Evolutionary conservation across 2,113 vertebrate genomes (phyloP).

Genomic region (Tachycineta bicolor): DNA sequence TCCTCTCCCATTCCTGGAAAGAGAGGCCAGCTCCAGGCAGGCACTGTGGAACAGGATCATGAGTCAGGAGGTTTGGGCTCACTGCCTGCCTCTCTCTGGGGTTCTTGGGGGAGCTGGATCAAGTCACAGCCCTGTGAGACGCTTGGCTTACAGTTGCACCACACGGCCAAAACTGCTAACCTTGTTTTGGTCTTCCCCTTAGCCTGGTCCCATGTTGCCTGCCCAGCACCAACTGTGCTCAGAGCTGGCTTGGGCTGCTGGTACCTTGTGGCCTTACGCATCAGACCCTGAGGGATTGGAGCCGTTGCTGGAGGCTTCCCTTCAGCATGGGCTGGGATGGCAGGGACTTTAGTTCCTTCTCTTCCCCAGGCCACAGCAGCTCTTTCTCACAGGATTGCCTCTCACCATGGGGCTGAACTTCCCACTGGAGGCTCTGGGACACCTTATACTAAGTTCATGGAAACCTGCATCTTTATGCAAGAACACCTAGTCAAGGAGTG

Average conservation of each 20-base stretch:
- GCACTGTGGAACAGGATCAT: neutral
- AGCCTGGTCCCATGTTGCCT: neutral
- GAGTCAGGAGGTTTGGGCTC: neutral
- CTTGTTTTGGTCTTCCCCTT: neutral
- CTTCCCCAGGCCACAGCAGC: neutral
- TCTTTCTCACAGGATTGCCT: neutral
- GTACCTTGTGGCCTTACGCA: neutral
- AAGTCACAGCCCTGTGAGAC: neutral
- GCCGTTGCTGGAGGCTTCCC: neutral
- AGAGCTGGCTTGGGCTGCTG: neutral
- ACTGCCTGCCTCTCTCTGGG: neutral
- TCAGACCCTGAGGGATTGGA: neutral
- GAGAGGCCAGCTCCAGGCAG: neutral
- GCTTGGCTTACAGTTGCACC: neutral
- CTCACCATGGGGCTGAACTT: neutral
- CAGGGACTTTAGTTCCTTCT: neutral
- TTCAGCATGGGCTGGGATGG: neutral
- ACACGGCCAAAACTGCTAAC: neutral
- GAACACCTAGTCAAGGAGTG: neutral
- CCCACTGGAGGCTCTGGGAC: neutral
- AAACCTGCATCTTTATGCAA: neutral
- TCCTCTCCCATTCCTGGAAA: neutral
- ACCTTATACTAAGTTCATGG: neutral
- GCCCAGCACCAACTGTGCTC: neutral
- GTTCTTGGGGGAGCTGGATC: neutral